Evolutionary conservation across 1,140 invertebrate species (phyloP), one percentile per base, ranked within the genome.

Genomic region (Trachymyrmex septentrionalis): DNA sequence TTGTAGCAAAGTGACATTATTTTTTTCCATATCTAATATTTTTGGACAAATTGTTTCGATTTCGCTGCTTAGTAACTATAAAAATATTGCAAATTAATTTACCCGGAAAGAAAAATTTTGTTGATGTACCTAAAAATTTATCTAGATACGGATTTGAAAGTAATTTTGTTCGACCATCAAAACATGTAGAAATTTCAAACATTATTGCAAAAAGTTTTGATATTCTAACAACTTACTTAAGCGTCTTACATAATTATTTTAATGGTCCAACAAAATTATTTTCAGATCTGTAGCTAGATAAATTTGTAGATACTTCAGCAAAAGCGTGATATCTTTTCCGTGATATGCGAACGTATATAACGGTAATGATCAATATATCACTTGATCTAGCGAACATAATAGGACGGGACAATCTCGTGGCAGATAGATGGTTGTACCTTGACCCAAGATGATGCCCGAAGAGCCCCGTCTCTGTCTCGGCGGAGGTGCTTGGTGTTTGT

Each of bases 401-500:
- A 48, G 55, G 6, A 30, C 57, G 12, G 12, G 7, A 82, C 48
- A 73, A 82, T 61, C 57, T 30, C 21, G 27, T 50, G 14, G 9
- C 3, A 21, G 38, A 61, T 63, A 34, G 44, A 63, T 30, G 9
- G 59, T 61, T 24, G 14, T 84, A 95, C 95, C 95, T 95, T 95
- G 94, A 94, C 92, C 94, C 93, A 94, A 90, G 85, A 89, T 93
- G 92, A 95, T 95, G 93, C 92, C 94, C 92, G 94, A 94, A 92
- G 94, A 94, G 87, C 91, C 93, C 92, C 93, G 93, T 90, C 93
- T 95, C 93, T 94, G 94, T 67, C 93, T 94, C 93, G 89, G 90
- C 53, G 90, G 92, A 88, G 85, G 92, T 87, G 91, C 87, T 84
- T 93, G 93, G 90, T 95, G 94, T 92, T 95, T 95, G 95, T 95